A percentile compares a stretch with the other conserved stretches of the same genome.
Evolutionary conservation across 2,888 invertebrate genomes (phyloP).

Genomic region (Timema podura): DNA sequence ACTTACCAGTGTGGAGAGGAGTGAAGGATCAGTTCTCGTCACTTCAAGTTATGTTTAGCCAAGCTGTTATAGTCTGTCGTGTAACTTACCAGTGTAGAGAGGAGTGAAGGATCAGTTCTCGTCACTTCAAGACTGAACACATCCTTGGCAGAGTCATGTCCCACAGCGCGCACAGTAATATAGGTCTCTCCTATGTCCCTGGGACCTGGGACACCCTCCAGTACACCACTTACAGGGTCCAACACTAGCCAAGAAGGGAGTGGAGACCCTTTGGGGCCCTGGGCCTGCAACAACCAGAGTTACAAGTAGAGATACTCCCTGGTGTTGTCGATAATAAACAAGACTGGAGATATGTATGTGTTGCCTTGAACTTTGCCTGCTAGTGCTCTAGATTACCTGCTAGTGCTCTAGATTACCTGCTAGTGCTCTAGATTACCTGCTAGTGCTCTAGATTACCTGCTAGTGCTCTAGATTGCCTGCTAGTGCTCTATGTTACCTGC

Average conservation of each 20-base stretch:
- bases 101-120: not conserved
- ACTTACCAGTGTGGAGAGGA: not conserved
- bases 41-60: conserved; percentile 64
- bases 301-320: too few relatives aligned
- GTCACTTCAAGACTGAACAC: conserved; percentile 64
- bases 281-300: conserved; percentile 9
- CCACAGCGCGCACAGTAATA: conserved; percentile 56
- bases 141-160: conserved; percentile 53
- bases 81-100: too few relatives aligned
- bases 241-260: conserved; percentile 68
- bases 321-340: too few relatives aligned
- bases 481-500: too few relatives aligned
- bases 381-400: too few relatives aligned
- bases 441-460: too few relatives aligned
- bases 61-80: too few relatives aligned
- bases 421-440: too few relatives aligned
- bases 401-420: too few relatives aligned
- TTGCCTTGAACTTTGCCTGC: too few relatives aligned
- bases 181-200: conserved; percentile 65
- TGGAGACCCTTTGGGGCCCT: conserved; percentile 27
- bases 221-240: conserved; percentile 62
- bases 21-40: conserved; percentile 28
- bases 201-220: conserved; percentile 69
- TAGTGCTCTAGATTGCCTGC: too few relatives aligned
- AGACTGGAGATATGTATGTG: too few relatives aligned